Percentiles rank a stretch among this genome's conserved stretches.
These are phyloP conservation scores for Anneissia japonica DNA, from an alignment of 35 echinoderm and acorn worm species.

Conservation along the genomic window DNA sequence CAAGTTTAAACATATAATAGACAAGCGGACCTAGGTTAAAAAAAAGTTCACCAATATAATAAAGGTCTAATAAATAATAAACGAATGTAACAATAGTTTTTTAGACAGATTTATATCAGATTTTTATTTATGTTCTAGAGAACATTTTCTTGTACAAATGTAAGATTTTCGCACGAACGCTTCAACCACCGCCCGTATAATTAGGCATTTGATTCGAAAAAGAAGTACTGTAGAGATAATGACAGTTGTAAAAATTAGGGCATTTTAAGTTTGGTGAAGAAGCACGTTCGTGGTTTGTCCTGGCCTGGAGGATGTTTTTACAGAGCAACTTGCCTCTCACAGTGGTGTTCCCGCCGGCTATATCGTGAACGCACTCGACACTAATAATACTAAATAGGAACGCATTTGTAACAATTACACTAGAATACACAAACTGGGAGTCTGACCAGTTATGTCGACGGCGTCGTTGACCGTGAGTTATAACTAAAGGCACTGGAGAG, in stretches of 20 bases:
- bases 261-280: neutral
- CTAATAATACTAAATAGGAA: neutral
- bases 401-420: neutral
- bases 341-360: neutral
- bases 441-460: neutral
- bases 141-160: no score
- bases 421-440: neutral
- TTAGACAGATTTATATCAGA: no score
- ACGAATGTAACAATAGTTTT: no score
- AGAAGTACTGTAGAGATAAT: neutral
- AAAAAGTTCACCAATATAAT: no score
- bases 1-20: no score
- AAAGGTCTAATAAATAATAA: no score
- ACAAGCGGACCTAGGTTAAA: no score
- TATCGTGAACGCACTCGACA: neutral
- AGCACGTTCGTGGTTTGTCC: neutral
- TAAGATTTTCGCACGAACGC: no score
- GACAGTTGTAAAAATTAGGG: neutral
- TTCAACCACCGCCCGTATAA: no score
- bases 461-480: neutral
- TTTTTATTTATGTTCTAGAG: no score
- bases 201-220: no score
- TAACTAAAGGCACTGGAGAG: neutral
- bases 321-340: neutral
- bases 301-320: neutral